Conservation (phyloP, 2,888 invertebrate genomes). For the Ceriagrion tenellum region DNA sequence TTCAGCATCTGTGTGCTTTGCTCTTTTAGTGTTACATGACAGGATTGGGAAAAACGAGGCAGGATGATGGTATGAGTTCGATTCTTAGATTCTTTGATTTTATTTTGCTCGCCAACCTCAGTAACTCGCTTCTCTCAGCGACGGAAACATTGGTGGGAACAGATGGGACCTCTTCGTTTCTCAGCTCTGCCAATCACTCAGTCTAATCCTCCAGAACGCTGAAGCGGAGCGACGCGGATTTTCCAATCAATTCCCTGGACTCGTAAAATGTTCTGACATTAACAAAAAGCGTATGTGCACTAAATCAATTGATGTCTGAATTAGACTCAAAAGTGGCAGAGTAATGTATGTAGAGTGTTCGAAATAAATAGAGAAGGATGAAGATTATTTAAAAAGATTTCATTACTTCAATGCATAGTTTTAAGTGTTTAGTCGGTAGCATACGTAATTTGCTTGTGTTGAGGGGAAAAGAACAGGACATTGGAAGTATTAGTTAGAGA, state of each 20-base stretch:
- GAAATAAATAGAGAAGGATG: neutral
- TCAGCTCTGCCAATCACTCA: neutral
- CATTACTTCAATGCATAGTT: neutral
- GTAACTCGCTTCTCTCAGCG: neutral
- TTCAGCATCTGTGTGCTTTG: too few relatives aligned
- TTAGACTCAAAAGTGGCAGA: neutral
- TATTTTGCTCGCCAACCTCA: neutral
- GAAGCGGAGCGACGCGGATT: neutral
- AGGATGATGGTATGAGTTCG: neutral
- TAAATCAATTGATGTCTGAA: neutral
- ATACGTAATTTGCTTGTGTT: too few relatives aligned
- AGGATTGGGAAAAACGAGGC: neutral
- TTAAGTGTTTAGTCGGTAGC: too few relatives aligned
- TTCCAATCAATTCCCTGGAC: neutral
- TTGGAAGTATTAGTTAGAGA: too few relatives aligned
- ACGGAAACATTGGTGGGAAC: neutral
- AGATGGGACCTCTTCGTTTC: conserved; percentile 10
- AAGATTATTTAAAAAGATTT: neutral
- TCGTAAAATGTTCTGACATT: neutral
- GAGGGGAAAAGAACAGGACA: too few relatives aligned
- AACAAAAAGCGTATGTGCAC: neutral
- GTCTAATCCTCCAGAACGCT: neutral
- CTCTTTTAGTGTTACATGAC: neutral
- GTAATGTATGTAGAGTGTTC: too few relatives aligned
- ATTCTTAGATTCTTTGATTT: neutral